phyloP scores from a whole-genome alignment of 2,888 invertebrate genomes.

The Agrilus biguttatus region DNA sequence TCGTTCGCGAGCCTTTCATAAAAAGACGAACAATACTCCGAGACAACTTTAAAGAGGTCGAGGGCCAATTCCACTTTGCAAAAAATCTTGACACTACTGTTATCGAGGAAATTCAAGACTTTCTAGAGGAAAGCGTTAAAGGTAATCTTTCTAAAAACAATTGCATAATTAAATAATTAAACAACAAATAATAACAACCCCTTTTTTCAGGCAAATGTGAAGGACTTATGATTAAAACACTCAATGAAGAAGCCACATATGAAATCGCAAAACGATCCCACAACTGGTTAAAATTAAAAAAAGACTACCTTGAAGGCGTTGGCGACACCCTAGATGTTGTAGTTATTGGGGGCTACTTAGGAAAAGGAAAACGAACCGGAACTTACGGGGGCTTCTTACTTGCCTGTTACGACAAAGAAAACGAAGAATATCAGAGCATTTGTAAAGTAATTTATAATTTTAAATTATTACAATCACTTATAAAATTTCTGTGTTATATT shows the following conservation, averaged over 20 bases:
- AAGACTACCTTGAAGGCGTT: conserved; percentile 92
- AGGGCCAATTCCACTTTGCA: conserved; percentile 83
- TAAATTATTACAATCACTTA: background rate
- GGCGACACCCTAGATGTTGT: conserved; percentile 95
- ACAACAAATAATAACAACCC: background rate
- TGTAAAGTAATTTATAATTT: conserved; percentile 59
- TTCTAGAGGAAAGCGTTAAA: conserved; percentile 87
- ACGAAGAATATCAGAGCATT: conserved; percentile 84
- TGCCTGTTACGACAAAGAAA: conserved; percentile 79
- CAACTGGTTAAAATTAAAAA: conserved; percentile 94
- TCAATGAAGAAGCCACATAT: conserved; percentile 79
- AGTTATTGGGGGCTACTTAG: conserved; percentile 87
- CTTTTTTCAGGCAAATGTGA: conserved; percentile 72
- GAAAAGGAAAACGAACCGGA: conserved; percentile 87
- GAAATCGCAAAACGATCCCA: conserved; percentile 92
- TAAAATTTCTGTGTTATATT: conserved; percentile 4
- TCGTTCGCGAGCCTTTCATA: conserved; percentile 65
- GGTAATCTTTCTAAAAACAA: conserved; percentile 30
- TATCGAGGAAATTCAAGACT: conserved; percentile 85
- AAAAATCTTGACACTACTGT: conserved; percentile 64
- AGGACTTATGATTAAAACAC: conserved; percentile 96
- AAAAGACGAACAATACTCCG: conserved; percentile 59
- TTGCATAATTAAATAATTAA: background rate
- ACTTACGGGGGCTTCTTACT: conserved; percentile 89
- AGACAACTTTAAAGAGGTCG: conserved; percentile 52